Evolutionary conservation across 2,888 invertebrate genomes (phyloP).

Genomic region (Dryococelus australis): DNA sequence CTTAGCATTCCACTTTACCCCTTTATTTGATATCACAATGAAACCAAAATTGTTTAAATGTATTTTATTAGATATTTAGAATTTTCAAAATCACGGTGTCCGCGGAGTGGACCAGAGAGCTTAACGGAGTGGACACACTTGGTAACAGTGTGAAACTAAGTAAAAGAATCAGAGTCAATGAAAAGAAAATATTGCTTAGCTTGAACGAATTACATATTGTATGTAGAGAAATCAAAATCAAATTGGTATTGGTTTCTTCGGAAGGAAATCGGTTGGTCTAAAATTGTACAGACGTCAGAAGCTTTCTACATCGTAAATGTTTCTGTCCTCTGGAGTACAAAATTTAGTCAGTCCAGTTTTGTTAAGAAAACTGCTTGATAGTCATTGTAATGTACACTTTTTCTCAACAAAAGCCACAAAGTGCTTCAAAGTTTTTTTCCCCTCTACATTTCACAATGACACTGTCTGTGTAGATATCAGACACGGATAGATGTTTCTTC

Average conservation of each 20-base stretch:
- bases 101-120: not conserved
- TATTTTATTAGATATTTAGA: too few species aligned
- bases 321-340: too few species aligned
- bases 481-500: not conserved
- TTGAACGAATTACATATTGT: not conserved
- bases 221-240: not conserved
- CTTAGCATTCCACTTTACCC: too few species aligned
- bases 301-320: not conserved
- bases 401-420: not conserved
- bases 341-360: too few species aligned
- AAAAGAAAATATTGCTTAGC: not conserved
- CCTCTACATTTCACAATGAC: not conserved
- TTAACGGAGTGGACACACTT: not conserved
- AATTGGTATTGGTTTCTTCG: constrained; percentile 2
- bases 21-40: too few species aligned
- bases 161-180: not conserved
- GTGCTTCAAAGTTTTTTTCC: constrained; percentile 3
- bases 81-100: too few species aligned
- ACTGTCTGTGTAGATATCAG: not conserved
- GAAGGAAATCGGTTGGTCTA: not conserved
- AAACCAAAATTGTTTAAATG: too few species aligned
- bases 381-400: not conserved
- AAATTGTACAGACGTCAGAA: not conserved
- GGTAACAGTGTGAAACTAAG: not conserved
- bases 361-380: too few species aligned